phyloP scores from a whole-genome alignment of 2,113 vertebrate genomes.

The Thermophis baileyi region DNA sequence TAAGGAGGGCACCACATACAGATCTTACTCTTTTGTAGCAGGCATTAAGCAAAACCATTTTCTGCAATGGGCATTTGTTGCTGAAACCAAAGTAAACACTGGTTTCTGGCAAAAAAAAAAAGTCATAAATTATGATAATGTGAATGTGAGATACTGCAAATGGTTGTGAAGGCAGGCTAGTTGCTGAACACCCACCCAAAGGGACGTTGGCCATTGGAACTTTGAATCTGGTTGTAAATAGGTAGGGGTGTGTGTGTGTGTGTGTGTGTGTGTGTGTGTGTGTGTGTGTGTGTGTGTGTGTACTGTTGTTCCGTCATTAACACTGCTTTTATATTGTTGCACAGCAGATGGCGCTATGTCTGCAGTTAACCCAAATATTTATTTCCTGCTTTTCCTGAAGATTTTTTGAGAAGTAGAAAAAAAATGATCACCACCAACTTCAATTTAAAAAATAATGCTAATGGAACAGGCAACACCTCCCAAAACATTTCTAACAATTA shows the following conservation, averaged over 20 bases:
- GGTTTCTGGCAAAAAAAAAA: not conserved
- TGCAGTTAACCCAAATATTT: not conserved
- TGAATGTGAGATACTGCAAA: not conserved
- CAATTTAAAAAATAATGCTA: not conserved
- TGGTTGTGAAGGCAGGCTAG: not conserved
- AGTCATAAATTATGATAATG: not conserved
- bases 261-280: too few relatives aligned
- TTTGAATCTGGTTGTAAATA: not conserved
- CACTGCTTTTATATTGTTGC: not conserved
- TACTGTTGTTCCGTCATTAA: not conserved
- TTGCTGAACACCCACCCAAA: not conserved
- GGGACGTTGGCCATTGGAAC: not conserved
- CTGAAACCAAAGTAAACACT: not conserved
- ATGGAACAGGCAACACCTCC: not conserved
- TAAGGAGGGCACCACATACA: not conserved
- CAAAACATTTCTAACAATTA: not conserved
- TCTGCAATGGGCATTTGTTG: not conserved
- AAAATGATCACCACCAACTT: not conserved
- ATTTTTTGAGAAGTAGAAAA: not conserved
- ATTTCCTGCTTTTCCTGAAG: not conserved
- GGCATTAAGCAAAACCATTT: not conserved
- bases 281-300: too few relatives aligned
- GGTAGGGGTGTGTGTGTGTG: too few relatives aligned
- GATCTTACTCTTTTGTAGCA: not conserved
- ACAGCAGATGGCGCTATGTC: conserved; percentile 20